Percentiles rank a stretch among this genome's conserved stretches.
Evolutionary conservation across 2,888 invertebrate species (phyloP).

Genomic region (Pollenia griseotomentosa): DNA sequence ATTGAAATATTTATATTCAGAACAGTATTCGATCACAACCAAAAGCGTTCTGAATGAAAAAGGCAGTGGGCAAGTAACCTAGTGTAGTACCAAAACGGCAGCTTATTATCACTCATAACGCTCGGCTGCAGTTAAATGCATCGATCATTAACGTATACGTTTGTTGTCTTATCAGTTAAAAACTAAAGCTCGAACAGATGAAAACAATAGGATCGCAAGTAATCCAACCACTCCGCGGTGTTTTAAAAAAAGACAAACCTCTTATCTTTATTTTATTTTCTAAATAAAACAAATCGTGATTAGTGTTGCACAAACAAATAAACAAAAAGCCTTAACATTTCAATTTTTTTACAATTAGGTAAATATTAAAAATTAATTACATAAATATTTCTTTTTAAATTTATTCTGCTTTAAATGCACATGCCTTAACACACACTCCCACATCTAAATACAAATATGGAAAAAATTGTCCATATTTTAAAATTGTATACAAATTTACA

Average conservation of each 20-base stretch:
- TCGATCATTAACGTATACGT: conserved; percentile 68
- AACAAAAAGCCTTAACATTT: conserved; percentile 36
- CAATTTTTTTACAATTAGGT: conserved; percentile 28
- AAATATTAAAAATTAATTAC: conserved; percentile 30
- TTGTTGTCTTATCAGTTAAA: conserved; percentile 71
- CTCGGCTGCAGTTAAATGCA: conserved; percentile 71
- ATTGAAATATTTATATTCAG: conserved; percentile 32
- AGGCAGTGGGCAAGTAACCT: conserved; percentile 70
- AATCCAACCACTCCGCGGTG: conserved; percentile 68
- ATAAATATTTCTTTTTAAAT: conserved; percentile 1
- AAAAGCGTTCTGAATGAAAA: conserved; percentile 72
- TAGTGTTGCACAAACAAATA: conserved; percentile 64
- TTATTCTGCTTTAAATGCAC: background rate
- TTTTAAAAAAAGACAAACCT: conserved; percentile 58
- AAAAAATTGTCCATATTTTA: background rate
- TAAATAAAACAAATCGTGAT: conserved; percentile 44
- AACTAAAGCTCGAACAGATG: conserved; percentile 73
- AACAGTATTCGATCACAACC: conserved; percentile 71
- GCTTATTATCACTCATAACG: conserved; percentile 67
- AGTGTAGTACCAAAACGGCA: conserved; percentile 68
- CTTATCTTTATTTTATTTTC: conserved; percentile 54
- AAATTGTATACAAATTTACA: no score
- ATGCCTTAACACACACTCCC: background rate
- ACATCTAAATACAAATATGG: background rate
- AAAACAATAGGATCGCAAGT: conserved; percentile 70